phyloP scores from a whole-genome alignment of 1,140 invertebrate species.

The Pachypeltis micranthus region DNA sequence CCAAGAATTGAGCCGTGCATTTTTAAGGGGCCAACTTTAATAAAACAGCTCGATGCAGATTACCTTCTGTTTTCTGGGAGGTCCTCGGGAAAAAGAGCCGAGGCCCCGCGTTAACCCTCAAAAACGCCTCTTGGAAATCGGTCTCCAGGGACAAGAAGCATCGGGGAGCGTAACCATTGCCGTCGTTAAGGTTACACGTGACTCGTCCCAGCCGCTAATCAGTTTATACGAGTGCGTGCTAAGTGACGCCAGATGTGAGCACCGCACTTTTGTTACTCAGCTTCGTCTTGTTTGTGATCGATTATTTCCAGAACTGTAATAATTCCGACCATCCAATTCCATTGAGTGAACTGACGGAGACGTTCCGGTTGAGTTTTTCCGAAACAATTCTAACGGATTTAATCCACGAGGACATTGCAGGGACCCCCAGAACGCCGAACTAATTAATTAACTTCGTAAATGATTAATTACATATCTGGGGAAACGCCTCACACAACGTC shows the following conservation, averaged over 20 bases:
- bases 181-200: constrained; percentile 8
- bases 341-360: too few species aligned
- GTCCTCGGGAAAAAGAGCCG: background rate
- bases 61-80: constrained; percentile 6
- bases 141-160: background rate
- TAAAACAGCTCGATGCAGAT: constrained; percentile 3
- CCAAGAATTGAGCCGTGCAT: background rate
- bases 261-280: background rate
- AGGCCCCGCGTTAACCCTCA: background rate
- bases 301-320: background rate
- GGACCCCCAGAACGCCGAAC: too few species aligned
- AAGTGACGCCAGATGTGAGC: background rate
- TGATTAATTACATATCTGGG: too few species aligned
- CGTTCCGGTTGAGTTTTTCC: too few species aligned
- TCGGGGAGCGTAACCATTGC: constrained; percentile 1
- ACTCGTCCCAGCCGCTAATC: background rate
- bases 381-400: too few species aligned
- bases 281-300: constrained; percentile 6
- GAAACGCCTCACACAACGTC: too few species aligned
- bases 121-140: background rate
- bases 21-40: background rate
- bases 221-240: background rate
- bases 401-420: too few species aligned
- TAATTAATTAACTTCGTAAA: too few species aligned
- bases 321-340: too few species aligned